phyloP scores from a whole-genome alignment of 92 coral and sea anemone species.

The Palythoa caribaeorum region DNA sequence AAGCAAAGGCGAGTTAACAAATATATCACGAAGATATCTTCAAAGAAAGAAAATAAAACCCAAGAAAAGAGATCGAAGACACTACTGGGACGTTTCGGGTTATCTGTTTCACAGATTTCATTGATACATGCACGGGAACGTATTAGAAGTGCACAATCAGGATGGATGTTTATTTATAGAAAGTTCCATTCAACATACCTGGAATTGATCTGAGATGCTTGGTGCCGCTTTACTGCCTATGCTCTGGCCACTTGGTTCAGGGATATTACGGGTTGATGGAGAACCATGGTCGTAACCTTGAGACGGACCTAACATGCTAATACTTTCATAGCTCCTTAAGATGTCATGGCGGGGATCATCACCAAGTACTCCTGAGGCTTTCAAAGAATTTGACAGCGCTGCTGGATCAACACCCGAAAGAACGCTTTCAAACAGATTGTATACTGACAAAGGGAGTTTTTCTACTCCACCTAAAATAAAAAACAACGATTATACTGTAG shows the following conservation, averaged over 20 bases:
- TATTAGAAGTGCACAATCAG: too few relatives aligned
- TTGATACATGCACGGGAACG: too few relatives aligned
- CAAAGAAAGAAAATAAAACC: too few relatives aligned
- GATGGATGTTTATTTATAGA: too few relatives aligned
- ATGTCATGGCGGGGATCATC: conserved; percentile 30
- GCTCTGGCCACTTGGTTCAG: too few relatives aligned
- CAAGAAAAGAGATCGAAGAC: too few relatives aligned
- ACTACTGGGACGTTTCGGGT: too few relatives aligned
- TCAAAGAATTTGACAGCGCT: conserved; percentile 58
- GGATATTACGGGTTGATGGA: background rate
- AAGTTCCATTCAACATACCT: background rate
- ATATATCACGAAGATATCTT: too few relatives aligned
- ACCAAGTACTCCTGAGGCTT: conserved; percentile 56
- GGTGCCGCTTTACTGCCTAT: too few relatives aligned
- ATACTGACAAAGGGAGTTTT: conserved; percentile 62
- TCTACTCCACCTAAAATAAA: conserved; percentile 32
- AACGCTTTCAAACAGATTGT: conserved; percentile 81
- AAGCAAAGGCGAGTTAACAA: too few relatives aligned
- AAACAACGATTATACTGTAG: background rate
- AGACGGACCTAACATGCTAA: background rate
- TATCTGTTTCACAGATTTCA: too few relatives aligned
- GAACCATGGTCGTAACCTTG: background rate
- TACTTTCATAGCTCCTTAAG: conserved; percentile 28
- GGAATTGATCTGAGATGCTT: background rate
- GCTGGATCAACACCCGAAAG: conserved; percentile 71